Percentiles rank a stretch among this genome's conserved stretches.
phyloP scores from a whole-genome alignment of 2,888 invertebrate species.

The Drosophila glabriapex region DNA sequence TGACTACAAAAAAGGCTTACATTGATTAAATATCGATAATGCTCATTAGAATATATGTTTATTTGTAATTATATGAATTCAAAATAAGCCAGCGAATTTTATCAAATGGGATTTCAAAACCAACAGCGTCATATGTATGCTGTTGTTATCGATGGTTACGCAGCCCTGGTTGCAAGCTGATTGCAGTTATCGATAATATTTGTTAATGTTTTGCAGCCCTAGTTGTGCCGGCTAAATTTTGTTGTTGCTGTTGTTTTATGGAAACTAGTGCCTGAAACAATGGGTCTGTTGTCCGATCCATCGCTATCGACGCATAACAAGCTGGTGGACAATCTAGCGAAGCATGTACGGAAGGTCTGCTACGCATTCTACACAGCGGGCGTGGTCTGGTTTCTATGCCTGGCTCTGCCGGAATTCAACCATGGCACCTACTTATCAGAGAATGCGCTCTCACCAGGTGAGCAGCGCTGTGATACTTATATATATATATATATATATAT shows the following conservation, averaged over 20 bases:
- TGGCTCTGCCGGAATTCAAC: constrained; percentile 93
- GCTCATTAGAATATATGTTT: neutral
- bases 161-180: constrained; percentile 2
- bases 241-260: constrained; percentile 33
- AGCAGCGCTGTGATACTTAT: neutral
- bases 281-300: constrained; percentile 96
- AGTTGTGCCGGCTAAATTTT: constrained; percentile 46
- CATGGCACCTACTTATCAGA: constrained; percentile 97
- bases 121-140: neutral
- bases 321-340: constrained; percentile 79
- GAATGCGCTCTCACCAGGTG: constrained; percentile 95
- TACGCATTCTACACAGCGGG: constrained; percentile 90
- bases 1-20: neutral
- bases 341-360: constrained; percentile 82
- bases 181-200: constrained; percentile 18
- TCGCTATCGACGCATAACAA: constrained; percentile 89
- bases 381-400: constrained; percentile 91
- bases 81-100: neutral
- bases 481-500: neutral
- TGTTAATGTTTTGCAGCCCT: constrained; percentile 19
- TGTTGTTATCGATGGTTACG: neutral
- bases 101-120: neutral
- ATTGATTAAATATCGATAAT: neutral
- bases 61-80: neutral
- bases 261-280: constrained; percentile 81